Evolutionary conservation across 2,888 invertebrate species (phyloP), one percentile per base, ranked within the genome.

Genomic region (Helleia helle): DNA sequence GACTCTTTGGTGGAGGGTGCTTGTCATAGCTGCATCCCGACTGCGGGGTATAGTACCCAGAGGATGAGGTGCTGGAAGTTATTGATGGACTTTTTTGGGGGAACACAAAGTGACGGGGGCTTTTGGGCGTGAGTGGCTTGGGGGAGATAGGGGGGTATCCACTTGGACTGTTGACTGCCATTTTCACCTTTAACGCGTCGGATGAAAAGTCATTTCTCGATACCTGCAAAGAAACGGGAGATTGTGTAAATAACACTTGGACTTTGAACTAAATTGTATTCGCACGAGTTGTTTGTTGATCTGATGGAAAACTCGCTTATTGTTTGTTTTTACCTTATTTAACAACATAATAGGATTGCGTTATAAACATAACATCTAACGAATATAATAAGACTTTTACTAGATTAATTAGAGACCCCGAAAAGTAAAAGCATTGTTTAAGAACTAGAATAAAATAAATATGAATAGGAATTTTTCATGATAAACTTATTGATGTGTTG

Each of bases 161-260:
- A 54, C 87, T 87, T 3, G 87, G 87, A 54, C 87, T 87, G 62
- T 86, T 88, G 52, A 87, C 84, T 51, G 87, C 87, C 88, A 88
- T 40, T 41, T 52, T 68, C 61, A 58, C 61, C 63, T 54, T 61
- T 56, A 65, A 43, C 54, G 48, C 50, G 46, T 41, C 42, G 43
- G 53, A 46, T 45, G 54, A 45, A 46, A 55, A 56, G 44, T 59
- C 73, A 75, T 77, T 58, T 64, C 70, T 37, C 47, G 44, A 38
- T 52, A 75, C 59, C 83, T 83, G 77, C 1, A 77, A 80, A 57
- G 38, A 65, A 55, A 50, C 22, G 12, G 13, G 14, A 13, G 28
- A 14, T 14, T 31, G 15, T 31, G 30, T 39, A 3, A 15, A 39
- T 24, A 39, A 30, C 25, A 24, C 39, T 39, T 29, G 15, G 11